These are phyloP conservation scores for Stegostoma tigrinum DNA, from an alignment of 2,113 vertebrate species.

Conservation along the genomic window DNA sequence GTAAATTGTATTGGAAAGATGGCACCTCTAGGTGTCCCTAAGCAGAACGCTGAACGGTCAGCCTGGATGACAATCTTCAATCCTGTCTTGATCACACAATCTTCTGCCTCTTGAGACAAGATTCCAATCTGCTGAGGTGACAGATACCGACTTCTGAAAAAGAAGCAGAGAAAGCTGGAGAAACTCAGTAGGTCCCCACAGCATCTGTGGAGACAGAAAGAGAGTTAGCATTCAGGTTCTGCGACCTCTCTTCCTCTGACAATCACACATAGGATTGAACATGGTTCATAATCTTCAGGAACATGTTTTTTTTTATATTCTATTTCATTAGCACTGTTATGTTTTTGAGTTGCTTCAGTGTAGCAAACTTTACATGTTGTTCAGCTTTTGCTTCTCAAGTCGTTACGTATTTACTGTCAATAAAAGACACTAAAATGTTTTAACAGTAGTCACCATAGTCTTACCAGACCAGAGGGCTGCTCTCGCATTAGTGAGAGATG, in stretches of 20 bases:
- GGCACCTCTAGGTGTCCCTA: not conserved
- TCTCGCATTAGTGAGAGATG: too few species aligned
- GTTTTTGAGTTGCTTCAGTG: not conserved
- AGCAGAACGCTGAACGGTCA: not conserved
- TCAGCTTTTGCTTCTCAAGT: not conserved
- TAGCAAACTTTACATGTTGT: not conserved
- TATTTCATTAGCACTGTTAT: not conserved
- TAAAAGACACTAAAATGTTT: not conserved
- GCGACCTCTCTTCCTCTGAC: not conserved
- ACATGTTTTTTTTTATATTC: not conserved
- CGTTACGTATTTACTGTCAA: not conserved
- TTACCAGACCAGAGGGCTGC: too few species aligned
- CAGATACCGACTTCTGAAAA: not conserved
- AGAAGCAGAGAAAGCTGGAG: not conserved
- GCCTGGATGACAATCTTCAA: not conserved
- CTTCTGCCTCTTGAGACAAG: not conserved
- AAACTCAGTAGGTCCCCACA: not conserved
- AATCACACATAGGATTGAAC: not conserved
- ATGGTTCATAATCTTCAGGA: not conserved
- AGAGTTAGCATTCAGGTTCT: not conserved
- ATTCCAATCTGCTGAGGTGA: not conserved
- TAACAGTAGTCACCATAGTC: too few species aligned
- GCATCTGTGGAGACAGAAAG: too few species aligned
- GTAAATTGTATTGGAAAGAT: too few species aligned
- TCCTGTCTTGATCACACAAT: not conserved